Evolutionary conservation across 2,888 invertebrate species (phyloP).

Genomic region (Erebia palarica): DNA sequence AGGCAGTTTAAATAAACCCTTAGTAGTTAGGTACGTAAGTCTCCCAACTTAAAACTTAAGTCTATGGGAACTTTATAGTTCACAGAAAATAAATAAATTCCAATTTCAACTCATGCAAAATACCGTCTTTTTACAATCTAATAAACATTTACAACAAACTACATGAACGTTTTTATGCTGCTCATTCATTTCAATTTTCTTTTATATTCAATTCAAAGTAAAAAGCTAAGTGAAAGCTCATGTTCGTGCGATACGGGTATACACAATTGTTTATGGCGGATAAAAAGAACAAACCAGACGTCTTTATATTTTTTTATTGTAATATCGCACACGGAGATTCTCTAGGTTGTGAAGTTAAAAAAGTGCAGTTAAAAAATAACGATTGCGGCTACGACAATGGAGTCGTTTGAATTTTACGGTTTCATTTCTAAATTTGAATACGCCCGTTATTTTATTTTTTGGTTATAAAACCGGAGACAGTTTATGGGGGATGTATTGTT

Average conservation of each 20-base stretch:
- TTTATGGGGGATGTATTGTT: slow-evolving; percentile 15
- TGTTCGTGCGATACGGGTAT: slow-evolving; percentile 39
- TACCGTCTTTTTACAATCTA: background rate
- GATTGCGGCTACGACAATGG: slow-evolving; percentile 34
- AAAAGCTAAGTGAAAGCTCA: slow-evolving; percentile 28
- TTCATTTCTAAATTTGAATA: slow-evolving; percentile 31
- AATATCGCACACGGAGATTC: slow-evolving; percentile 34
- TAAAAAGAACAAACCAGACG: slow-evolving; percentile 28
- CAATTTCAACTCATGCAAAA: background rate
- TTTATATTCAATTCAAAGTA: slow-evolving; percentile 25
- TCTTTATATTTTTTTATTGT: slow-evolving; percentile 35
- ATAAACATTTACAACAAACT: background rate
- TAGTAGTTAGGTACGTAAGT: no score
- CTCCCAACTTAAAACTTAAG: no score
- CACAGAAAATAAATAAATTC: no score
- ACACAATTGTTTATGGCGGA: slow-evolving; percentile 33
- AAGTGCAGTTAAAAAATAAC: slow-evolving; percentile 31
- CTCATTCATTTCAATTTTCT: slow-evolving; percentile 18
- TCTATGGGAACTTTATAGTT: no score
- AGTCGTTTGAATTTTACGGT: slow-evolving; percentile 33
- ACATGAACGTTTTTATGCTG: background rate
- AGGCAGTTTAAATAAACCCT: no score
- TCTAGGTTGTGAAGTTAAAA: slow-evolving; percentile 22
- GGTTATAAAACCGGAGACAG: slow-evolving; percentile 14
- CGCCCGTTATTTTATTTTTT: slow-evolving; percentile 21